Evolutionary conservation across 2,888 invertebrate species (phyloP).

Genomic region (Neoaliturus tenellus): DNA sequence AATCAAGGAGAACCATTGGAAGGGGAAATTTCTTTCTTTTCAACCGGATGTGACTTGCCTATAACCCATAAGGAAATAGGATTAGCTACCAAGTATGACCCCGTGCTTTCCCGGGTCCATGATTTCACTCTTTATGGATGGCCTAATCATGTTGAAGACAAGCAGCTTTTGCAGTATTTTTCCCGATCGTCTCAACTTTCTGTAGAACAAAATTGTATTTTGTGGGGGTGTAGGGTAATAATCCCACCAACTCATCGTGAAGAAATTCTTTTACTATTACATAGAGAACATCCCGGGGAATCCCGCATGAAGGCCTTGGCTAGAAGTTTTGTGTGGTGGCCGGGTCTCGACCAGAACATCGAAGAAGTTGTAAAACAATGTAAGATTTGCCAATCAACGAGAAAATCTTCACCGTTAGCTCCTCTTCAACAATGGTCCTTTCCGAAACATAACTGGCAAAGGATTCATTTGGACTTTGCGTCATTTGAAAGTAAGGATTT

Average conservation of each 20-base stretch:
- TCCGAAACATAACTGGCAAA: conserved; percentile 25
- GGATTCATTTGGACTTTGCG: conserved; percentile 9
- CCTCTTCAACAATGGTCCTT: conserved; percentile 61
- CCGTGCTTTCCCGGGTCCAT: not conserved
- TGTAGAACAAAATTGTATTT: conserved; percentile 22
- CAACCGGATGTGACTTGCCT: not conserved
- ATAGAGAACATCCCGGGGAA: conserved; percentile 18
- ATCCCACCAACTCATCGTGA: not conserved
- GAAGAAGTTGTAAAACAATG: conserved; percentile 48
- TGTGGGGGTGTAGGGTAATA: conserved; percentile 18
- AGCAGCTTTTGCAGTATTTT: not conserved
- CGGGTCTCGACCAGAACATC: conserved; percentile 15
- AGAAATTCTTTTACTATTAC: not conserved
- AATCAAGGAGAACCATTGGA: not conserved
- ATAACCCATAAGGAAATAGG: conserved; percentile 34
- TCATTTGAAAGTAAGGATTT: conserved; percentile 34
- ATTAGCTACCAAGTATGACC: not conserved
- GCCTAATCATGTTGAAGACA: not conserved
- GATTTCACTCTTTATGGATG: conserved; percentile 40
- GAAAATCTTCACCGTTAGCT: conserved; percentile 53
- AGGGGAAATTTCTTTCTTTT: not conserved
- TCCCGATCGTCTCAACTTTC: not conserved
- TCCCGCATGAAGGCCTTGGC: conserved; percentile 24
- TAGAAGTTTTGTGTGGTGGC: conserved; percentile 51
- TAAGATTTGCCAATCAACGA: conserved; percentile 60